A percentile compares a stretch with the other conserved stretches of the same genome.
Conservation (phyloP, 2,888 invertebrate genomes). For the Dynastes maya region DNA sequence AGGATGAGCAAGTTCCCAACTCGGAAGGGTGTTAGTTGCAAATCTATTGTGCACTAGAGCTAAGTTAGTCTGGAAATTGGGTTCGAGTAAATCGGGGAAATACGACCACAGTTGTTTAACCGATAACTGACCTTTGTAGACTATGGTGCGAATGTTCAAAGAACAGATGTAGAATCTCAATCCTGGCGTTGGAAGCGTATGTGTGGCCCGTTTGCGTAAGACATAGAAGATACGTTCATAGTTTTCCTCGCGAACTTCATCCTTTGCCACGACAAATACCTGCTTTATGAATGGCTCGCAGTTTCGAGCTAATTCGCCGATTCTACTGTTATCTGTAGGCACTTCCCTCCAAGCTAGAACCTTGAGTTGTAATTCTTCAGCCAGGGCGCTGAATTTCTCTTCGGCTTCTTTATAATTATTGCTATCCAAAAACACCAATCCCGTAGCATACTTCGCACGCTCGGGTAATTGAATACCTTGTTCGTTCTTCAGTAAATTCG, state of each 20-base stretch:
- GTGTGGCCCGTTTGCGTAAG: slow-evolving; percentile 93
- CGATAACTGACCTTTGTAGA: slow-evolving; percentile 98
- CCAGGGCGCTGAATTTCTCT: slow-evolving; percentile 85
- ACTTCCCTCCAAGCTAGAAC: slow-evolving; percentile 96
- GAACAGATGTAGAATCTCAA: slow-evolving; percentile 97
- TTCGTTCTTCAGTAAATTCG: slow-evolving; percentile 75
- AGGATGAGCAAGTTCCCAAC: slow-evolving; percentile 99
- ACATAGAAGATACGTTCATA: slow-evolving; percentile 76
- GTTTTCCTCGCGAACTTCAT: slow-evolving; percentile 60
- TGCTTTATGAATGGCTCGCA: slow-evolving; percentile 98
- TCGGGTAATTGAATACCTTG: slow-evolving; percentile 88
- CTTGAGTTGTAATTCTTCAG: slow-evolving; percentile 84
- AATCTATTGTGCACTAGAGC: slow-evolving; percentile 98
- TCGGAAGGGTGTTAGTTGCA: slow-evolving; percentile 99
- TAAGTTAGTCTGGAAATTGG: slow-evolving; percentile 92
- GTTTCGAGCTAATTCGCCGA: slow-evolving; percentile 93
- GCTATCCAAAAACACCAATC: slow-evolving; percentile 94
- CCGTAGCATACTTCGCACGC: slow-evolving; percentile 94
- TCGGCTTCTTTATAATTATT: slow-evolving; percentile 85
- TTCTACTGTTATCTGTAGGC: slow-evolving; percentile 87
- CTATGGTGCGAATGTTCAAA: slow-evolving; percentile 89
- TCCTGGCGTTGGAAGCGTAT: slow-evolving; percentile 87
- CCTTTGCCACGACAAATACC: slow-evolving; percentile 72
- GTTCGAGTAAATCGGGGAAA: slow-evolving; percentile 80
- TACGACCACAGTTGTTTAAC: slow-evolving; percentile 93